Evolutionary conservation across 2,797 vertebrate species (phyloP), one percentile per base, ranked within the genome.

Genomic region (Syngnathus rostellatus): DNA sequence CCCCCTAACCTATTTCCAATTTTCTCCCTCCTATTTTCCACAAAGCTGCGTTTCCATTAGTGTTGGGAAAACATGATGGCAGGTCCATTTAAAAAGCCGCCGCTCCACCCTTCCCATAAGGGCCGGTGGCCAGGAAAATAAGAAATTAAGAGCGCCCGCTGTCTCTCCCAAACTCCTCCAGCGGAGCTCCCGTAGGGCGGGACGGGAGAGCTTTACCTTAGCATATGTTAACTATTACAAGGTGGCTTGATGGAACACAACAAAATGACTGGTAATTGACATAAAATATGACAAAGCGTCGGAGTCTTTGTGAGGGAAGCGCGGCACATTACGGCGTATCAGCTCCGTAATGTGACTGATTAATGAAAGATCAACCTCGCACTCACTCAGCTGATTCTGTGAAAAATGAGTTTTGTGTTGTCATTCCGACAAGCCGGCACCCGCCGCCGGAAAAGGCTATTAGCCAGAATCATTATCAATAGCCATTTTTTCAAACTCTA

Each of bases 391-490:
- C 91, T 96, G 94, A 96, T 96, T 94, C 93, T 92, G 93, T 98
- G 95, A 97, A 97, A 98, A 98, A 98, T 97, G 92, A 95, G 93
- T 97, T 95, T 93, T 94, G 94, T 96, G 94, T 97, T 97, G 94
- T 96, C 92, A 92, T 92, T 92, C 92, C 93, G 93, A 96, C 95
- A 96, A 93, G 93, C 91, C 93, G 89, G 93, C 91, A 88, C 89
- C 89, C 91, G 84, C 92, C 93, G 93, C 94, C 93, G 95, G 95
- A 96, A 98, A 94, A 96, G 93, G 95, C 93, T 94, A 95, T 98
- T 97, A 95, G 94, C 40, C 89, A 90, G 93, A 96, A 96, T 97
- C 93, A 96, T 98, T 95, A 95, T 97, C 95, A 97, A 95, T 97
- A 96, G 94, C 85, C 82, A 93, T 97, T 95, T 97, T 96, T 98